A percentile compares a stretch with the other conserved stretches of the same genome.
Conservation (phyloP, 2,797 vertebrate species). For the Onychomys arenicola region DNA sequence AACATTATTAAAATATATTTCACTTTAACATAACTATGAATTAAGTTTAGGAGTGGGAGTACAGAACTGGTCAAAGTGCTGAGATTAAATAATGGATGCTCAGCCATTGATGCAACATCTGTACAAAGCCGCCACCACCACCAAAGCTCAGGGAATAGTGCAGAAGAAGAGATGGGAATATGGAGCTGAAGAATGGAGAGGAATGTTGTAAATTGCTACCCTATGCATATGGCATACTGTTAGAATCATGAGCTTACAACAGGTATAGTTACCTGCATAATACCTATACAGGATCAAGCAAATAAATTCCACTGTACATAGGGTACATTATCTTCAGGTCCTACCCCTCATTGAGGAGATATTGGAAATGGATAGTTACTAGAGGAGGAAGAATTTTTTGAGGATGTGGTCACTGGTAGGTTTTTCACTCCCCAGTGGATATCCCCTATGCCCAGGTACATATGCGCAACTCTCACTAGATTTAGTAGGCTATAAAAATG, state of each 20-base stretch:
- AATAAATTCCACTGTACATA: background rate
- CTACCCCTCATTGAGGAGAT: background rate
- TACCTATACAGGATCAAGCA: background rate
- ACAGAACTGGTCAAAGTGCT: background rate
- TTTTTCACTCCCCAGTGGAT: background rate
- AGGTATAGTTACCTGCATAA: background rate
- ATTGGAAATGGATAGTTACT: background rate
- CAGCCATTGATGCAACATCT: background rate
- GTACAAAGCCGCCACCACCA: fast-evolving
- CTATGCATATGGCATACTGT: background rate
- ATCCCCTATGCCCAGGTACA: background rate
- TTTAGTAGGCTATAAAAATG: background rate
- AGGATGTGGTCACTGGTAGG: background rate
- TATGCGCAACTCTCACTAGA: background rate
- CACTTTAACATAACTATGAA: background rate
- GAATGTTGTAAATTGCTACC: background rate
- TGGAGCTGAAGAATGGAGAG: background rate
- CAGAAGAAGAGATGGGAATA: too few species aligned
- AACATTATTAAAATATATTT: background rate
- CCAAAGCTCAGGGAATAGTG: background rate
- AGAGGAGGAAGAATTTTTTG: background rate
- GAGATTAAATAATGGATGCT: background rate
- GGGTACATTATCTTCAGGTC: background rate
- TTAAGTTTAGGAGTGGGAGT: background rate
- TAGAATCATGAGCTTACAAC: background rate